Evolutionary conservation across 2,797 vertebrate genomes (phyloP).

Genomic region (Diceros bicornis): DNA sequence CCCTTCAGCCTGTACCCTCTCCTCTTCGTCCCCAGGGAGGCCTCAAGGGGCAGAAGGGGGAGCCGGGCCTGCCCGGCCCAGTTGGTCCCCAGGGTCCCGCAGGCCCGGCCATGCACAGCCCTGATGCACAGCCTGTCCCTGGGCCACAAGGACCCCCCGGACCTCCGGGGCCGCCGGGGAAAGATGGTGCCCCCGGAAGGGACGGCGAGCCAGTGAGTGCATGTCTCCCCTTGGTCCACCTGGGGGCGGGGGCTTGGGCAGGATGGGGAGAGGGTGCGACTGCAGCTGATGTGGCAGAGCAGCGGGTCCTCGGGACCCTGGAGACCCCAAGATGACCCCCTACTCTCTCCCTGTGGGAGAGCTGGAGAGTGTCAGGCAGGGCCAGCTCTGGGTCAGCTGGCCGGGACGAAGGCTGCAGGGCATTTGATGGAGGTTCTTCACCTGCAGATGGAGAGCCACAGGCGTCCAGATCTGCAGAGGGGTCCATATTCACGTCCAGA

Average conservation of each 20-base stretch:
- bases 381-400: not conserved
- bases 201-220: constrained; percentile 95
- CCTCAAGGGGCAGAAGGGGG: constrained; percentile 93
- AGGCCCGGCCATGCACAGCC: constrained; percentile 72
- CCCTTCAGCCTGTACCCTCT: not conserved
- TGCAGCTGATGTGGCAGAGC: fast-evolving
- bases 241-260: not conserved
- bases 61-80: constrained; percentile 90
- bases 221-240: fast-evolving
- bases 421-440: not conserved
- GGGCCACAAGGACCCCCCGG: constrained; percentile 91
- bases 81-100: constrained; percentile 89
- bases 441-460: not conserved
- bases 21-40: constrained; percentile 90
- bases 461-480: not conserved
- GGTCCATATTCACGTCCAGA: fast-evolving
- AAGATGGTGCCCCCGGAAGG: constrained; percentile 90
- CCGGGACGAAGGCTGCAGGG: fast-evolving
- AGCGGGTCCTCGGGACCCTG: no score
- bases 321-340: fast-evolving
- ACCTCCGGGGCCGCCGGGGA: constrained; percentile 89
- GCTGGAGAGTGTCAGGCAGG: fast-evolving
- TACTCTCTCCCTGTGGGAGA: no score
- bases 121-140: constrained; percentile 85
- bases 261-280: not conserved